phyloP scores from a whole-genome alignment of 2,797 vertebrate species.

The Oryzias dopingdopingensis region DNA sequence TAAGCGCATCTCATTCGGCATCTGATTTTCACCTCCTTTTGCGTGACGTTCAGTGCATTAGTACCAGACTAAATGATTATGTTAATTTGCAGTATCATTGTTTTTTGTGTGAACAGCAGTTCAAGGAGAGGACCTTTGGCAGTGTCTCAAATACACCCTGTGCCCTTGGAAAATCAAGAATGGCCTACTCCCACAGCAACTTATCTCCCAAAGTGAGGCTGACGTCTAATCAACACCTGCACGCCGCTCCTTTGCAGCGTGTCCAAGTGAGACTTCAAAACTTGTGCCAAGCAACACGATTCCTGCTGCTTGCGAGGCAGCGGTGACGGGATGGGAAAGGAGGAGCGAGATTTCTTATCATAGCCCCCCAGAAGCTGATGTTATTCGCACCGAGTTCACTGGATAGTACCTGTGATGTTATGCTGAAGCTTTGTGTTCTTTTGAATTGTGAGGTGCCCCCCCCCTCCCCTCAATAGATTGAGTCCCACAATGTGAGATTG shows the following conservation, averaged over 20 bases:
- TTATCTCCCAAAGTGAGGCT: constrained; percentile 77
- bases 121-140: constrained; percentile 58
- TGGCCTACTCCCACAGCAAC: constrained; percentile 66
- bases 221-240: constrained; percentile 83
- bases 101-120: constrained; percentile 38
- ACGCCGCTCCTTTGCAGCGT: constrained; percentile 66
- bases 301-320: constrained; percentile 45
- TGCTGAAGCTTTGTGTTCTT: constrained; percentile 39
- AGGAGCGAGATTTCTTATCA: constrained; percentile 64
- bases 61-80: constrained; percentile 20
- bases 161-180: constrained; percentile 80
- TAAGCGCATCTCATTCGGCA: constrained; percentile 26
- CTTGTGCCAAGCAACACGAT: constrained; percentile 70
- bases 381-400: constrained; percentile 58
- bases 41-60: constrained; percentile 9
- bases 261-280: constrained; percentile 79
- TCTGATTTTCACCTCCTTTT: constrained; percentile 28
- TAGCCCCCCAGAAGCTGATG: constrained; percentile 56
- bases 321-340: constrained; percentile 26
- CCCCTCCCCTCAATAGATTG: constrained; percentile 44
- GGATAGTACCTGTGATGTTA: constrained; percentile 50
- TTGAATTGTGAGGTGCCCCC: constrained; percentile 52
- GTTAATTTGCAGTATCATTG: constrained; percentile 20
- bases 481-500: constrained; percentile 39
- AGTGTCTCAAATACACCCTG: constrained; percentile 63